phyloP scores from a whole-genome alignment of 2,113 vertebrate species.

The Podiceps cristatus region DNA sequence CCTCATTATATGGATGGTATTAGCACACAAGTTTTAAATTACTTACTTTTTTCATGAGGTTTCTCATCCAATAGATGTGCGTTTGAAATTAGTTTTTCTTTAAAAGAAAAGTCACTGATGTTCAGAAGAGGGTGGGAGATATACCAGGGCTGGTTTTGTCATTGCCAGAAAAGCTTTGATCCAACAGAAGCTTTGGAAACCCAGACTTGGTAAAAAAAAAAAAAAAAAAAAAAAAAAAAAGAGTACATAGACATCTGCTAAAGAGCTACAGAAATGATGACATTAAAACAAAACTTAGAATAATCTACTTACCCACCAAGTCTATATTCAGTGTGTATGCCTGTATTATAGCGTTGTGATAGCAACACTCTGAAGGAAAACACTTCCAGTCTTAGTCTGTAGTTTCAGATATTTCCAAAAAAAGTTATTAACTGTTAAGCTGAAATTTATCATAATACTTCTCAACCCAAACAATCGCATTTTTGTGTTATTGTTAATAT shows the following conservation, averaged over 20 bases:
- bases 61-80: background rate
- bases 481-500: background rate
- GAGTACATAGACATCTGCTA: constrained; percentile 27
- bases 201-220: background rate
- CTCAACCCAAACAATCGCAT: background rate
- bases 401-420: background rate
- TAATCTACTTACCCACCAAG: background rate
- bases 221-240: background rate
- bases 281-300: constrained; percentile 51
- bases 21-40: constrained; percentile 8
- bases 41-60: background rate
- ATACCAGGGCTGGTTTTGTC: constrained; percentile 32
- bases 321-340: background rate
- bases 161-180: constrained; percentile 55
- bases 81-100: constrained; percentile 33
- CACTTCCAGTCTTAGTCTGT: background rate
- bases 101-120: constrained; percentile 4
- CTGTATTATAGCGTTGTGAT: constrained; percentile 23
- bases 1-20: background rate
- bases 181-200: constrained; percentile 52
- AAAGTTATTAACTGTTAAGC: background rate
- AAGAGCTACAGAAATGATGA: constrained; percentile 54
- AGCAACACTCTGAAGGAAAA: constrained; percentile 32
- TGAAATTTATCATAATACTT: constrained; percentile 25
- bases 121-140: constrained; percentile 33